These are phyloP conservation scores for Lepidurus arcticus DNA, from an alignment of 1,140 invertebrate genomes.

Conservation along the genomic window DNA sequence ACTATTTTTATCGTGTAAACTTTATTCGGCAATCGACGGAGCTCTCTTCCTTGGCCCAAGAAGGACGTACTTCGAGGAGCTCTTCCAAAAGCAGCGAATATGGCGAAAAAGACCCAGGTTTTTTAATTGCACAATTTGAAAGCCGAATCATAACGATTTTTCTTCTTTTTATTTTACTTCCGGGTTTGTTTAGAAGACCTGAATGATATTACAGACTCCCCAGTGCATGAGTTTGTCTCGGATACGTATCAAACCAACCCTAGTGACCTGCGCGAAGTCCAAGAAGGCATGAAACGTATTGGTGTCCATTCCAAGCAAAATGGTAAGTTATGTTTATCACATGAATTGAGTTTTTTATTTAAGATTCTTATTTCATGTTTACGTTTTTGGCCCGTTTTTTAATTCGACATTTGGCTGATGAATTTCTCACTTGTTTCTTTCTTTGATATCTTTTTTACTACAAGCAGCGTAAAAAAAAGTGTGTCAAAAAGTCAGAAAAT, in stretches of 20 bases:
- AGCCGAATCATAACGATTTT: background rate
- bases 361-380: slow-evolving; percentile 26
- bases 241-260: slow-evolving; percentile 56
- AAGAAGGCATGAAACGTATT: slow-evolving; percentile 61
- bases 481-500: slow-evolving; percentile 5
- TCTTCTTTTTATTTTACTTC: background rate
- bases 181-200: slow-evolving; percentile 15
- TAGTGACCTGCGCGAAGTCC: slow-evolving; percentile 59
- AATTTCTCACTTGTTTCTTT: slow-evolving; percentile 28
- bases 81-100: slow-evolving; percentile 35
- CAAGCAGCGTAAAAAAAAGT: slow-evolving; percentile 22
- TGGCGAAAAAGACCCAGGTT: slow-evolving; percentile 37
- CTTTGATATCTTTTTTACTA: slow-evolving; percentile 30
- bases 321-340: slow-evolving; percentile 24
- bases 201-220: slow-evolving; percentile 30
- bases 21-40: slow-evolving; percentile 95
- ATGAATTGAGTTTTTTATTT: slow-evolving; percentile 24
- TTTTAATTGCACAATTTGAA: background rate
- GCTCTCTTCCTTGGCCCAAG: slow-evolving; percentile 60
- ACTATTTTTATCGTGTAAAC: slow-evolving; percentile 98
- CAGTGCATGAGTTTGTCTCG: slow-evolving; percentile 57
- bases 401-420: slow-evolving; percentile 23
- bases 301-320: slow-evolving; percentile 45
- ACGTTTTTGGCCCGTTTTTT: slow-evolving; percentile 25
- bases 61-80: slow-evolving; percentile 42